These are phyloP conservation scores for Ectemnius continuus DNA, from an alignment of 2,888 invertebrate species.

Conservation along the genomic window DNA sequence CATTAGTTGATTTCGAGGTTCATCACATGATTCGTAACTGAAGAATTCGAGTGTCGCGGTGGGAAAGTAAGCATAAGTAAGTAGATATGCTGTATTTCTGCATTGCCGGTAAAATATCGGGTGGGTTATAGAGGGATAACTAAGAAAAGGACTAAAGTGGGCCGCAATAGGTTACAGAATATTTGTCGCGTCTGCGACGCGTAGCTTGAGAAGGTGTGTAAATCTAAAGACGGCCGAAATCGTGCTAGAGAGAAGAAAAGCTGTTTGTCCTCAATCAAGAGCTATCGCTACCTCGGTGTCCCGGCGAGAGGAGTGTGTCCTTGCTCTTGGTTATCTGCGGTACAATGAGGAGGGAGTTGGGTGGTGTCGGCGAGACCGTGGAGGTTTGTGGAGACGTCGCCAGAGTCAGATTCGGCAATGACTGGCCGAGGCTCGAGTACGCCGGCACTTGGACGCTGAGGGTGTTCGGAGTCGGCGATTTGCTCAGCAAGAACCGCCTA, in stretches of 20 bases:
- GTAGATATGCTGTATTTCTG: too few relatives aligned
- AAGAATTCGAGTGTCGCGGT: too few relatives aligned
- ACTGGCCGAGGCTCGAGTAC: conserved; percentile 85
- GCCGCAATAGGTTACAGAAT: too few relatives aligned
- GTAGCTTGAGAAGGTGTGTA: background rate
- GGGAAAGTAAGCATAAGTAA: too few relatives aligned
- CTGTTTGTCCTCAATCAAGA: conserved; percentile 43
- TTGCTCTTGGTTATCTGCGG: conserved; percentile 78
- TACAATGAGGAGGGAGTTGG: conserved; percentile 77
- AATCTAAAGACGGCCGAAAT: background rate
- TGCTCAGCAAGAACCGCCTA: conserved; percentile 76
- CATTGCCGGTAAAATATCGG: too few relatives aligned
- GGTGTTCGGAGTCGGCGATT: conserved; percentile 84
- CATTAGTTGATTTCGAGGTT: too few relatives aligned
- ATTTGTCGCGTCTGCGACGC: too few relatives aligned
- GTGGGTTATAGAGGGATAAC: too few relatives aligned
- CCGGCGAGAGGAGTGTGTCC: conserved; percentile 76
- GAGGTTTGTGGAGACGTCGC: conserved; percentile 77
- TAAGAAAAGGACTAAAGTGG: too few relatives aligned
- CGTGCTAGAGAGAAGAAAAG: conserved; percentile 11
- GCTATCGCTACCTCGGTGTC: conserved; percentile 74
- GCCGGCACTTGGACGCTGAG: conserved; percentile 86
- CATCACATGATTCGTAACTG: too few relatives aligned
- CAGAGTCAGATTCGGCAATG: conserved; percentile 86
- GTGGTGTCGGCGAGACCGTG: conserved; percentile 76